A percentile compares a stretch with the other conserved stretches of the same genome.
phyloP scores from a whole-genome alignment of 2,113 vertebrate species.

The Pycnonotus jocosus region DNA sequence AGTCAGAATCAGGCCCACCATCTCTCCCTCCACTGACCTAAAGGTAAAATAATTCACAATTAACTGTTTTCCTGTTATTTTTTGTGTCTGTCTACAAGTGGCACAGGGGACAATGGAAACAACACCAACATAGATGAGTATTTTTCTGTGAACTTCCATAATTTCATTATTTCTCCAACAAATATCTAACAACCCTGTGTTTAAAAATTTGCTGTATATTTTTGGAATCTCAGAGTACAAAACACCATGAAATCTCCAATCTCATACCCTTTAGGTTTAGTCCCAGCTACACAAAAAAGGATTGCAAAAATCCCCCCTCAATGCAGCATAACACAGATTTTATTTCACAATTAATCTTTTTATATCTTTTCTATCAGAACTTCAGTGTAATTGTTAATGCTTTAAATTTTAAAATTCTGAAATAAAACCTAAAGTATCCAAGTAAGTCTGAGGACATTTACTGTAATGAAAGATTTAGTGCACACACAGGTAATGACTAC shows the following conservation, averaged over 20 bases:
- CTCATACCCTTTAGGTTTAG: background rate
- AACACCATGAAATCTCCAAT: background rate
- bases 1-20: background rate
- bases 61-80: background rate
- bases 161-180: background rate
- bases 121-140: rapidly evolving
- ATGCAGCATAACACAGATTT: background rate
- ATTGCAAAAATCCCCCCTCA: background rate
- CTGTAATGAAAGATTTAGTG: background rate
- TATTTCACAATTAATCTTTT: background rate
- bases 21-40: background rate
- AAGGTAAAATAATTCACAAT: background rate
- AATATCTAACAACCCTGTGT: background rate
- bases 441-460: background rate
- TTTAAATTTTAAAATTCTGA: background rate
- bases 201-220: background rate
- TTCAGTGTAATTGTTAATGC: background rate
- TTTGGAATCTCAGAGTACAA: background rate
- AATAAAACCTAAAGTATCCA: background rate
- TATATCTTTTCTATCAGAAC: background rate
- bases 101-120: background rate
- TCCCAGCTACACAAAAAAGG: background rate
- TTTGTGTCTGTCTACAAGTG: background rate
- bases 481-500: background rate
- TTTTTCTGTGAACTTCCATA: background rate